A percentile compares a stretch with the other conserved stretches of the same genome.
Conservation (phyloP, 2,797 vertebrate genomes). For the Ataeniobius toweri region DNA sequence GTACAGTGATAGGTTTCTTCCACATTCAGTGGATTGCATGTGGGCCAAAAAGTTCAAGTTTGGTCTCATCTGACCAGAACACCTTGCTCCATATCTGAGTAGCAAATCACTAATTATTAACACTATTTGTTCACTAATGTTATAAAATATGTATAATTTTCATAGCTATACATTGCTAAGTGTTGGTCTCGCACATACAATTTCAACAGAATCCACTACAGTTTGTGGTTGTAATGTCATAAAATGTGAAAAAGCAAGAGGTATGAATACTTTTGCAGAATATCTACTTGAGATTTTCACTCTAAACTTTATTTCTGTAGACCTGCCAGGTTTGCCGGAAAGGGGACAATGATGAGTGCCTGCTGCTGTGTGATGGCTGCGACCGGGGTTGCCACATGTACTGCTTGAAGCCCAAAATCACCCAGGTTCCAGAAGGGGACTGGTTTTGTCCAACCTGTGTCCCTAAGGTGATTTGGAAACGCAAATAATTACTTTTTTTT, state of each 20-base stretch:
- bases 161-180: neutral
- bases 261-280: neutral
- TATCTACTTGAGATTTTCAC: neutral
- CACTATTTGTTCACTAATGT: too few relatives aligned
- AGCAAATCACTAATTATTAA: too few relatives aligned
- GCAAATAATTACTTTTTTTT: neutral
- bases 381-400: constrained; percentile 98
- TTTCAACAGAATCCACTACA: neutral
- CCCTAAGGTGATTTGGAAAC: constrained; percentile 76
- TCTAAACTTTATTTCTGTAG: constrained; percentile 62
- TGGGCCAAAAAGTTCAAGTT: too few relatives aligned
- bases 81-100: too few relatives aligned
- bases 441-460: constrained; percentile 95
- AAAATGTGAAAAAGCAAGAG: neutral
- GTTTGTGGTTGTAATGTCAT: neutral
- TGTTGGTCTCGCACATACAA: neutral
- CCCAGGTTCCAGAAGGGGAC: constrained; percentile 92
- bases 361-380: constrained; percentile 94
- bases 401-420: constrained; percentile 93
- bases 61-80: too few relatives aligned
- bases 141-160: neutral
- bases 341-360: constrained; percentile 92
- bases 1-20: too few relatives aligned
- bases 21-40: too few relatives aligned
- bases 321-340: constrained; percentile 93